These are phyloP conservation scores for Dysidea cf. avara DNA, from an alignment of 37 sponge, comb jelly and placozoan genomes.

Conservation along the genomic window DNA sequence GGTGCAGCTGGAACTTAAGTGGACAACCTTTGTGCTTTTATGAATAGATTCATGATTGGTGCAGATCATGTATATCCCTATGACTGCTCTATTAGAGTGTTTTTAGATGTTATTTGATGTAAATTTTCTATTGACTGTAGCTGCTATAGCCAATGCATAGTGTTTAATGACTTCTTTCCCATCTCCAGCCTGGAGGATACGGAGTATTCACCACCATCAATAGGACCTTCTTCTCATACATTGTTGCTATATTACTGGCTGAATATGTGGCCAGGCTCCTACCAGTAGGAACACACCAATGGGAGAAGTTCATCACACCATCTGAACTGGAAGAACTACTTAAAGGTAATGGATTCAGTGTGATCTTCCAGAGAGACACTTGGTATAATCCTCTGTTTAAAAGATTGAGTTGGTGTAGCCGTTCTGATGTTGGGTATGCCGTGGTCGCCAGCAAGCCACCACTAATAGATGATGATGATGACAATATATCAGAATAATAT, in stretches of 20 bases:
- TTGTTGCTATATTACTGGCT: slow-evolving; percentile 48
- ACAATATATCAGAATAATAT: no score
- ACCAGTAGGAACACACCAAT: slow-evolving; percentile 61
- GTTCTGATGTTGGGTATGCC: slow-evolving; percentile 37
- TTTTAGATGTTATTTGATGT: no score
- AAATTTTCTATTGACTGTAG: no score
- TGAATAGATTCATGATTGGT: no score
- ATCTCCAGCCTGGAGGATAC: slow-evolving; percentile 63
- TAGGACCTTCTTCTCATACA: slow-evolving; percentile 38
- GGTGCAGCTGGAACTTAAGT: no score
- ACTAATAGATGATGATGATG: no score
- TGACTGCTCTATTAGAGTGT: no score
- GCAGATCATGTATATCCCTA: no score
- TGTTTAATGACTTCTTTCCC: no score
- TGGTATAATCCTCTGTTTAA: slow-evolving; percentile 36
- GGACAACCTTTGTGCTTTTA: no score
- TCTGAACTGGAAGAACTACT: slow-evolving; percentile 37
- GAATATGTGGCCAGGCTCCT: slow-evolving; percentile 41
- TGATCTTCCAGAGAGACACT: slow-evolving; percentile 28
- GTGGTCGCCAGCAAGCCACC: slow-evolving; percentile 35
- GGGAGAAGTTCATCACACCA: slow-evolving; percentile 64
- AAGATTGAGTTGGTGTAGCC: slow-evolving; percentile 10
- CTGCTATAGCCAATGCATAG: no score
- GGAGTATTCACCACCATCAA: slow-evolving; percentile 59
- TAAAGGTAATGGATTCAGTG: slow-evolving; percentile 9